Percentiles rank a stretch among this genome's conserved stretches.
These are phyloP conservation scores for Neuroscelio doddi DNA, from an alignment of 2,888 invertebrate genomes.

Conservation along the genomic window DNA sequence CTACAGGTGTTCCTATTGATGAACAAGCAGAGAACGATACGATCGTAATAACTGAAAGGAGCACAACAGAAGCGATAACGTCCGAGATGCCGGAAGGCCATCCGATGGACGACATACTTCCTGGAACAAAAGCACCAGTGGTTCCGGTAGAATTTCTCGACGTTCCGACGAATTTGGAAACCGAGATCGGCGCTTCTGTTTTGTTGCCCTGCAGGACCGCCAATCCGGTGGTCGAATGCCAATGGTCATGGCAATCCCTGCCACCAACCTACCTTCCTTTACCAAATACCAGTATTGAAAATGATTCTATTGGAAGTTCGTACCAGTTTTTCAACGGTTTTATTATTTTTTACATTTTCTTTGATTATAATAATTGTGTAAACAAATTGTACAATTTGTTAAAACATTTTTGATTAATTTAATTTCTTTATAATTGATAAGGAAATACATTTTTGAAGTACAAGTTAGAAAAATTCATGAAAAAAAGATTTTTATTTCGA, in stretches of 20 bases:
- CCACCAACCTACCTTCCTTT: constrained; percentile 64
- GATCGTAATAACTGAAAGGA: constrained; percentile 20
- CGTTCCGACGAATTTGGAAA: constrained; percentile 61
- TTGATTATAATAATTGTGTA: too few species aligned
- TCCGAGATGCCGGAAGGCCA: constrained; percentile 52
- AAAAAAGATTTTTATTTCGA: too few species aligned
- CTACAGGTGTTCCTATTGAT: constrained; percentile 54
- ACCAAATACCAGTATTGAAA: constrained; percentile 57
- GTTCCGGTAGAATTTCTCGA: constrained; percentile 58
- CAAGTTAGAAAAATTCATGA: too few species aligned
- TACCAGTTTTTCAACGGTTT: too few species aligned
- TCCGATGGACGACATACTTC: constrained; percentile 59
- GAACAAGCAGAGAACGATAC: constrained; percentile 45
- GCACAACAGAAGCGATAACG: constrained; percentile 28
- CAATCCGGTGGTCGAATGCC: constrained; percentile 64
- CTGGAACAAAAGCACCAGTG: constrained; percentile 54
- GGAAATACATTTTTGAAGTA: too few species aligned
- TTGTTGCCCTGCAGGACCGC: constrained; percentile 64
- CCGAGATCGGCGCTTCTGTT: constrained; percentile 63
- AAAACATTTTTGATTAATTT: too few species aligned
- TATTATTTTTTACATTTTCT: too few species aligned
- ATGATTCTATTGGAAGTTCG: constrained; percentile 26
- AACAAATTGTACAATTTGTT: too few species aligned
- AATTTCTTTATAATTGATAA: too few species aligned
- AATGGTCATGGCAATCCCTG: constrained; percentile 68